phyloP scores from a whole-genome alignment of 2,797 vertebrate genomes.

The Lepus townsendii region DNA sequence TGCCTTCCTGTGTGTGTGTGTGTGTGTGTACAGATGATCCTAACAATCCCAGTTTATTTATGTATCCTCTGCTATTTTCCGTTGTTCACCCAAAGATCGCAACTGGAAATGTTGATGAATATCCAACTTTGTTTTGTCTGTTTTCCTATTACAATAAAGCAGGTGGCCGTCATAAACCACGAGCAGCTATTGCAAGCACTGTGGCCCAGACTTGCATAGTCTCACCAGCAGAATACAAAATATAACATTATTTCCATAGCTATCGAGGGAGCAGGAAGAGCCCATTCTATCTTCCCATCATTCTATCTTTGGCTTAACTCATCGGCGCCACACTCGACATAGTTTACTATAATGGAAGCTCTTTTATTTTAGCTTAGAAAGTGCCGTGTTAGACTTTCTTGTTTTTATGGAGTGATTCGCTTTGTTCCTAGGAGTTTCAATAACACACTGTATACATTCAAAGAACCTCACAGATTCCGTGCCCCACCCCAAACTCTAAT shows the following conservation, averaged over 20 bases:
- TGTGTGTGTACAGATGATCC: not conserved
- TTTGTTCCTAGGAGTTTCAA: not conserved
- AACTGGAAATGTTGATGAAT: conserved; percentile 26
- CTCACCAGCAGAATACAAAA: conserved; percentile 24
- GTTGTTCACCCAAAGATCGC: not conserved
- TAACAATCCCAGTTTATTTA: not conserved
- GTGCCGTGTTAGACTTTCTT: not conserved
- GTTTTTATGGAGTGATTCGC: not conserved
- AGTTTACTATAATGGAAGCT: not conserved
- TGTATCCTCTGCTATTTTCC: not conserved
- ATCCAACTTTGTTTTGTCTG: conserved; percentile 43
- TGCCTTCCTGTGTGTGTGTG: not conserved
- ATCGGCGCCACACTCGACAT: not conserved
- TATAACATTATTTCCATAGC: not conserved
- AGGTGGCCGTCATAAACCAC: conserved; percentile 19
- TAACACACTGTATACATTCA: not conserved
- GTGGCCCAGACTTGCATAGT: not conserved
- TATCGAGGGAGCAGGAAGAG: not conserved
- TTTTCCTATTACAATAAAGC: conserved; percentile 56
- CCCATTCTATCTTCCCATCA: not conserved
- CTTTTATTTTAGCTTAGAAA: not conserved
- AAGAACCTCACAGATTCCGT: not conserved
- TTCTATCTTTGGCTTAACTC: not conserved
- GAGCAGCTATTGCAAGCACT: not conserved
- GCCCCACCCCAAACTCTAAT: not conserved